Evolutionary conservation across 1,140 invertebrate genomes (phyloP).

Genomic region (Meloidogyne floridensis): DNA sequence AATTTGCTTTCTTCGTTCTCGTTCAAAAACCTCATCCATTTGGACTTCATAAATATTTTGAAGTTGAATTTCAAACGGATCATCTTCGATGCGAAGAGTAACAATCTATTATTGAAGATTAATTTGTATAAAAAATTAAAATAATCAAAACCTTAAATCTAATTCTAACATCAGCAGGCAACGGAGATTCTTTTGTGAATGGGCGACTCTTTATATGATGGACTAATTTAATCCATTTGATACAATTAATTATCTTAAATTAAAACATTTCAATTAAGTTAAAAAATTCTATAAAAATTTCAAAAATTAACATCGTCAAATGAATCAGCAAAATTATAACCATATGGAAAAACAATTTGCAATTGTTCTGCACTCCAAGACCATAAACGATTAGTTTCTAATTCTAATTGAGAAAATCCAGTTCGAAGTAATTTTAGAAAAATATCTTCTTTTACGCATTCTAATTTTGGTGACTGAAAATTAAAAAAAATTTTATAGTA

Average conservation of each 20-base stretch:
- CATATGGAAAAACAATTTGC: conserved; percentile 82
- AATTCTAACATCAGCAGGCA: conserved; percentile 81
- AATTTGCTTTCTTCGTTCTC: conserved; percentile 84
- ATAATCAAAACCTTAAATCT: conserved; percentile 73
- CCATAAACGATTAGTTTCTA: conserved; percentile 63
- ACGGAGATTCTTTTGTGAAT: conserved; percentile 73
- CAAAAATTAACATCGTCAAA: conserved; percentile 76
- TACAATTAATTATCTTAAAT: conserved; percentile 71
- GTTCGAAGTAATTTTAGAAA: conserved; percentile 51
- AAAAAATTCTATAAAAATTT: background rate
- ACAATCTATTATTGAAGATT: conserved; percentile 70
- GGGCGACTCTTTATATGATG: conserved; percentile 75
- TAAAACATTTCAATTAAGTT: too few species aligned
- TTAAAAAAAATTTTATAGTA: background rate
- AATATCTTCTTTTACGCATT: conserved; percentile 33
- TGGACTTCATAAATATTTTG: conserved; percentile 91
- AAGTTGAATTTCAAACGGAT: conserved; percentile 95
- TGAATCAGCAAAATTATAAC: conserved; percentile 88
- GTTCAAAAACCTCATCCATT: conserved; percentile 93
- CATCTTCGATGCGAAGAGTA: conserved; percentile 87
- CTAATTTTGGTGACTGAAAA: conserved; percentile 39
- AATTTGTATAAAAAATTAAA: conserved; percentile 3
- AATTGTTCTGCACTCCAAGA: conserved; percentile 75
- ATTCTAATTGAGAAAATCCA: conserved; percentile 38
- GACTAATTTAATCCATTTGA: conserved; percentile 87